Percentiles rank a stretch among this genome's conserved stretches.
Evolutionary conservation across 2,113 vertebrate species (phyloP).

Genomic region (Austrofundulus limnaeus): DNA sequence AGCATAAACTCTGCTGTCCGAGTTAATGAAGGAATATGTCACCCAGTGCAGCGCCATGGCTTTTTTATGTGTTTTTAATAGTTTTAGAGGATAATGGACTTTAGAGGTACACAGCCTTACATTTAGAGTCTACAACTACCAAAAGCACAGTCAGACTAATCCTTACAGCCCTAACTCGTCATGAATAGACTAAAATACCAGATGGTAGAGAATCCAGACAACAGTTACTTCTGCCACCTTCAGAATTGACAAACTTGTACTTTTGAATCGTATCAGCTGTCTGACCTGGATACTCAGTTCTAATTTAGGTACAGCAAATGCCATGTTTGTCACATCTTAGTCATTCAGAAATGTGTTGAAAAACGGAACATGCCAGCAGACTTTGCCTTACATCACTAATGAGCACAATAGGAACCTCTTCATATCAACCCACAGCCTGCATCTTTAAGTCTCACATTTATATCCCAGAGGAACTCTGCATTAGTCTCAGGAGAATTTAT

Average conservation of each 20-base stretch:
- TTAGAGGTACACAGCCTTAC: not conserved
- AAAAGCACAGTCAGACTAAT: not conserved
- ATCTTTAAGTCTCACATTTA: conserved; percentile 49
- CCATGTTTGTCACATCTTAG: conserved; percentile 35
- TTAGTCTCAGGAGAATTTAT: conserved; percentile 66
- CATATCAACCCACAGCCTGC: conserved; percentile 40
- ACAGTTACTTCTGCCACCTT: too few species aligned
- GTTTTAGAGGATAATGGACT: conserved; percentile 17
- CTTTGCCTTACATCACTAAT: conserved; percentile 54
- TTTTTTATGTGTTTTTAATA: conserved; percentile 8
- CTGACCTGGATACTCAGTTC: conserved; percentile 2
- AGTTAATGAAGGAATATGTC: conserved; percentile 24
- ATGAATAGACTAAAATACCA: not conserved
- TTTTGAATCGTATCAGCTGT: not conserved
- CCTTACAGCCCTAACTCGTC: not conserved
- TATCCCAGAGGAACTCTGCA: conserved; percentile 57
- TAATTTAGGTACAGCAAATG: conserved; percentile 37
- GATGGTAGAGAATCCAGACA: not conserved
- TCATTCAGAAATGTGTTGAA: conserved; percentile 33
- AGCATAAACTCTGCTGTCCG: not conserved
- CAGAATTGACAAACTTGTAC: not conserved
- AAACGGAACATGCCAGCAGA: conserved; percentile 26
- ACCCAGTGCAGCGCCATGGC: not conserved
- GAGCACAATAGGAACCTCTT: conserved; percentile 52
- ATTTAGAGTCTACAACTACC: not conserved